Conservation (phyloP, 1,140 invertebrate species). For the Polyergus mexicanus region DNA sequence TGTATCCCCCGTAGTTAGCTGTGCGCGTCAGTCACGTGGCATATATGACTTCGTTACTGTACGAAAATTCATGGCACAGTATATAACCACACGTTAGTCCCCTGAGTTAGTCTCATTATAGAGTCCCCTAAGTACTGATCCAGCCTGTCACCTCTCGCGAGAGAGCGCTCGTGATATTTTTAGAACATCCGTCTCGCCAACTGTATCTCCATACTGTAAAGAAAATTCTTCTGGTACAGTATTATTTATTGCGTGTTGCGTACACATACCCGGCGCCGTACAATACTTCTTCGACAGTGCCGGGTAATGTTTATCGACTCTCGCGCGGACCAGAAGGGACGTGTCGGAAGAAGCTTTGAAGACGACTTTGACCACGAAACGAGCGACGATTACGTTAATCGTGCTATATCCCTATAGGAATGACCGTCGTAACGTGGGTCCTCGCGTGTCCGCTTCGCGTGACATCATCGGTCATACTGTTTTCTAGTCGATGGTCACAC, state of each 20-base stretch:
- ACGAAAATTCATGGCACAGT: constrained; percentile 73
- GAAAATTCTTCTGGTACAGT: constrained; percentile 67
- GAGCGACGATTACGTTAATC: constrained; percentile 38
- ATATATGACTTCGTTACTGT: constrained; percentile 64
- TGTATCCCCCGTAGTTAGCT: background rate
- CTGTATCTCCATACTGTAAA: constrained; percentile 64
- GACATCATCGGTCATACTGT: constrained; percentile 60
- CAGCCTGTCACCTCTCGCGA: constrained; percentile 47
- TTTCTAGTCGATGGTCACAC: constrained; percentile 61
- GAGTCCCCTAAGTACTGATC: constrained; percentile 47
- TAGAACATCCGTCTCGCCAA: background rate
- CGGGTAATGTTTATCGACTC: constrained; percentile 3
- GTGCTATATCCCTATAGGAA: constrained; percentile 42
- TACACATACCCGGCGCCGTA: background rate
- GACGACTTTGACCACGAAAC: constrained; percentile 38
- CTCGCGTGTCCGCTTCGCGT: background rate
- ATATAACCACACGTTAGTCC: constrained; percentile 40
- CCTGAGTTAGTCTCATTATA: constrained; percentile 36
- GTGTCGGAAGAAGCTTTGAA: background rate
- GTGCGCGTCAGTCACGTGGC: background rate
- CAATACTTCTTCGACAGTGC: constrained; percentile 3
- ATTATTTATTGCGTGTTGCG: constrained; percentile 10
- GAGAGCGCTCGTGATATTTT: constrained; percentile 28
- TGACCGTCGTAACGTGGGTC: constrained; percentile 2
- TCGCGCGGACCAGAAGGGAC: background rate